Base-by-base conservation (phyloP, 1,140 invertebrate species). In the Zaprionus capensis region DNA sequence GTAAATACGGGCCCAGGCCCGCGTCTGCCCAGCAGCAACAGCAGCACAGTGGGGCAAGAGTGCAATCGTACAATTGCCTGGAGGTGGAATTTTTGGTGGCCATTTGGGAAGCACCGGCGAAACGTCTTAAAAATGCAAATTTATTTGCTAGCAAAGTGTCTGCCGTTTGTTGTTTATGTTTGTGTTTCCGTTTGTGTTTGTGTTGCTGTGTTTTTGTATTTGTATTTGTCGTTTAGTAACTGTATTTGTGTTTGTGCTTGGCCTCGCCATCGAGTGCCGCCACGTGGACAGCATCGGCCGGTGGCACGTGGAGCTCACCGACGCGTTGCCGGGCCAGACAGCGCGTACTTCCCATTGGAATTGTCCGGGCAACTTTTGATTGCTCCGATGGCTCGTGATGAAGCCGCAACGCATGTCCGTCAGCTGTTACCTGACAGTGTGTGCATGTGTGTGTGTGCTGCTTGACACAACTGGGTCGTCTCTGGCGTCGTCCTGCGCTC, bases 391-490 rank as follows among this genome's bases (percentile, higher is more conserved):
- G 61, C 46, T 51, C 20, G 31, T 64, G 67, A 59, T 66, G 56
- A 55, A 64, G 71, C 76, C 79, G 64, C 76, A 81, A 66, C 68
- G 61, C 68, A 59, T 71, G 55, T 71, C 73, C 68, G 71, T 76
- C 73, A 71, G 68, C 68, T 61, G 68, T 65, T 55, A 44, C 49
- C 62, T 75, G 63, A 57, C 72, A 81, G 6, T 11, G 15, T 65
- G 41, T 64, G 17, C 34, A 62, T 56, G 61, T 56, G 38, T 51
- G 49, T 61, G 51, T 56, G 36, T 53, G 31, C 51, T 61, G 53
- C 74, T 76, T 84, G 85, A 81, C 84, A 88, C 66, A 88, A 90
- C 85, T 78, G 64, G 79, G 79, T 81, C 76, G 78, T 36, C 68
- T 66, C 41, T 70, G 75, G 61, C 61, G 9, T 34, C 31, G 31